A percentile compares a stretch with the other conserved stretches of the same genome.
Evolutionary conservation across 1,140 invertebrate genomes (phyloP).

Genomic region (Drosophila sechellia): DNA sequence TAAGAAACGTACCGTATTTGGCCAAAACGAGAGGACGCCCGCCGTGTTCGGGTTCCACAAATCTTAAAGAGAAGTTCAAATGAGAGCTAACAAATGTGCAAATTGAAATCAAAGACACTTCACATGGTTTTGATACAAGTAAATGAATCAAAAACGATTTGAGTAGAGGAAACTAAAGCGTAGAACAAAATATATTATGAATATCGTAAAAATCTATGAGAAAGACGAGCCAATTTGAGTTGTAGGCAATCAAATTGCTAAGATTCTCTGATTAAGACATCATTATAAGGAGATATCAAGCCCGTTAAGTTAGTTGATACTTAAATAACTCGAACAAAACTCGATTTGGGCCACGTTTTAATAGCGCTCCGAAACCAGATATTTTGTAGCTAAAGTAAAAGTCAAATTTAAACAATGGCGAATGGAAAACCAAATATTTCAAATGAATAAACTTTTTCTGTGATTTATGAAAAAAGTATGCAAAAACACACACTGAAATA

Average conservation of each 20-base stretch:
- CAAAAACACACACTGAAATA: conserved; percentile 53
- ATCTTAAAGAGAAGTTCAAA: conserved; percentile 18
- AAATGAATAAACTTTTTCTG: conserved; percentile 81
- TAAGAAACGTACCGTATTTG: conserved; percentile 58
- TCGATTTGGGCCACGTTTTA: conserved; percentile 44
- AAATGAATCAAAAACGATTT: conserved; percentile 54
- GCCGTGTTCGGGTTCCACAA: background rate
- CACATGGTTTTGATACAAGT: conserved; percentile 61
- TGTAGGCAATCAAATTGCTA: conserved; percentile 48
- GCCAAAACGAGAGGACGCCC: conserved; percentile 53
- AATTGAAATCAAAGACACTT: conserved; percentile 76
- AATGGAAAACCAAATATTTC: conserved; percentile 58
- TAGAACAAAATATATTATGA: conserved; percentile 71
- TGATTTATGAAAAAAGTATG: conserved; percentile 83
- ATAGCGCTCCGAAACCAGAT: conserved; percentile 51
- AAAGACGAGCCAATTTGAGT: conserved; percentile 40
- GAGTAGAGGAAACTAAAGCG: conserved; percentile 51
- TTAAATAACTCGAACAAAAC: conserved; percentile 8
- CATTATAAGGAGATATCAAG: conserved; percentile 16
- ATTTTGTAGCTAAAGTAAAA: conserved; percentile 64
- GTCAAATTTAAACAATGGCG: conserved; percentile 43
- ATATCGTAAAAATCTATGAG: conserved; percentile 49
- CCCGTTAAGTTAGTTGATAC: conserved; percentile 1
- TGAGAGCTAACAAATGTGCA: conserved; percentile 69
- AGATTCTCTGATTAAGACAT: conserved; percentile 25